Percentiles rank a stretch among this genome's conserved stretches.
These are phyloP conservation scores for Pachyramphus minor DNA, from an alignment of 2,113 vertebrate species.

Conservation along the genomic window DNA sequence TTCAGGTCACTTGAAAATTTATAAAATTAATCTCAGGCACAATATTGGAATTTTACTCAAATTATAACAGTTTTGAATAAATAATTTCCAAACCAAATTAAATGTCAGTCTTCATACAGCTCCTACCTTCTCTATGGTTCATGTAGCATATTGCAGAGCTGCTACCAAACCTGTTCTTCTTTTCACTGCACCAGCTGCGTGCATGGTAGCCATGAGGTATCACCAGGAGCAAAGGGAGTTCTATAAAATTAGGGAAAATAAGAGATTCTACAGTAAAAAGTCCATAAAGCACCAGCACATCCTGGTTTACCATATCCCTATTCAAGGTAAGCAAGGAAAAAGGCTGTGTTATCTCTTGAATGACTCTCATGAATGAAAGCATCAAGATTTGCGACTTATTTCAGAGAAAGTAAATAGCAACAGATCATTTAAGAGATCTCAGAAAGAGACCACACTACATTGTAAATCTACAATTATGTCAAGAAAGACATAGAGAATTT, in stretches of 20 bases:
- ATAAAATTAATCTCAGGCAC: neutral
- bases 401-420: neutral
- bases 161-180: neutral
- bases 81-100: neutral
- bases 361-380: neutral
- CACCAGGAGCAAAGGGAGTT: neutral
- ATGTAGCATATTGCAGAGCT: neutral
- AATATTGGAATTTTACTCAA: neutral
- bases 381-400: neutral
- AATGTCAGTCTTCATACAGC: neutral
- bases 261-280: neutral
- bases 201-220: accelerated
- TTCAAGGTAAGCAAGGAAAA: neutral
- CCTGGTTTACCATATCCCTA: neutral
- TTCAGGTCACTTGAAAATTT: neutral
- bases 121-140: neutral
- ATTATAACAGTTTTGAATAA: neutral
- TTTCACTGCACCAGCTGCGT: accelerated
- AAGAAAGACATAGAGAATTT: neutral
- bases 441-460: neutral
- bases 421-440: neutral
- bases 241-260: neutral
- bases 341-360: neutral
- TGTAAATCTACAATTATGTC: neutral
- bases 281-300: neutral